These are phyloP conservation scores for Suillia variegata DNA, from an alignment of 2,888 invertebrate species.

Conservation along the genomic window DNA sequence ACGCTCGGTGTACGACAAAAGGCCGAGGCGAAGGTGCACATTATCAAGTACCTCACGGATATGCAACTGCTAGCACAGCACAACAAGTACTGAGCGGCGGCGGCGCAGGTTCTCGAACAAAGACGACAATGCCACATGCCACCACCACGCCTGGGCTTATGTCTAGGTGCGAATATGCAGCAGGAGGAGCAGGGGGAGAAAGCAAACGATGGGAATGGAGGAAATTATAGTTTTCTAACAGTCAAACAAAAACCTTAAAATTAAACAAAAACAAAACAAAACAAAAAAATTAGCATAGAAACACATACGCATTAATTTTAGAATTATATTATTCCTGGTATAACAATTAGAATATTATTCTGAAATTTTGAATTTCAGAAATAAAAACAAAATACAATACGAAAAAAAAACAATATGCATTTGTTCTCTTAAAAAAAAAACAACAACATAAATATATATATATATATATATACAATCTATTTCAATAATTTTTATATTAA, in stretches of 20 bases:
- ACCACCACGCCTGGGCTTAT: no score
- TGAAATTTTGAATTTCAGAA: not conserved
- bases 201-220: no score
- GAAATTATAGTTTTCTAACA: no score
- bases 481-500: conserved; percentile 1
- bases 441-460: not conserved
- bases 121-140: no score
- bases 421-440: not conserved
- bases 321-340: not conserved
- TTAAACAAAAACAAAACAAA: no score
- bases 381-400: not conserved
- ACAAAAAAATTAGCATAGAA: not conserved
- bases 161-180: no score
- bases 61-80: conserved; percentile 57
- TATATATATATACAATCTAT: not conserved
- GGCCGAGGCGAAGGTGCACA: conserved; percentile 56
- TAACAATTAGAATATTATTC: not conserved
- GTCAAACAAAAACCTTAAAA: no score
- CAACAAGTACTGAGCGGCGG: conserved; percentile 50
- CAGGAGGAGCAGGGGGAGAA: no score
- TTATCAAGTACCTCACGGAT: conserved; percentile 55
- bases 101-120: no score
- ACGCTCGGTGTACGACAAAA: conserved; percentile 55
- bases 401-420: not conserved
- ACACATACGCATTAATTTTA: not conserved